phyloP scores from a whole-genome alignment of 35 echinoderm and acorn worm species.

The Chiridota heheva region DNA sequence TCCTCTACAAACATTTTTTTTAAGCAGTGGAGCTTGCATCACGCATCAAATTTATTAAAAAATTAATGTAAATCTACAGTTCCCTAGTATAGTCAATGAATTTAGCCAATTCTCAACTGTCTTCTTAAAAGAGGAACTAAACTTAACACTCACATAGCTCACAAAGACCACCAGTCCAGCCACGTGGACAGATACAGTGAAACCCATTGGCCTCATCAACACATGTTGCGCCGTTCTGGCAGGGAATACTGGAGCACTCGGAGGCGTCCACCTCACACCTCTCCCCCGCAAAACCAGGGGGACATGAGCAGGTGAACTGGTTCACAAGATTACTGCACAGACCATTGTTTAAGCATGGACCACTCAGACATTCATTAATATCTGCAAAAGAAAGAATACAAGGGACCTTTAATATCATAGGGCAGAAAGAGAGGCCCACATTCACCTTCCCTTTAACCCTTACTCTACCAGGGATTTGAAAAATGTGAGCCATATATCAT shows the following conservation, averaged over 20 bases:
- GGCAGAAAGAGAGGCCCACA: too few relatives aligned
- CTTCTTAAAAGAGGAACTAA: too few relatives aligned
- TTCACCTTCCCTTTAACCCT: too few relatives aligned
- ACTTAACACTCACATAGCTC: conserved; percentile 51
- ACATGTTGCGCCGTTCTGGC: conserved; percentile 60
- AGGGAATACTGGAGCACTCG: conserved; percentile 55
- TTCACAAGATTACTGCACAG: conserved; percentile 10
- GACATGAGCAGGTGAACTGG: conserved; percentile 19
- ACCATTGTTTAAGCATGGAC: conserved; percentile 24
- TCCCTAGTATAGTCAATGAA: too few relatives aligned
- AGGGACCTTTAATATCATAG: too few relatives aligned
- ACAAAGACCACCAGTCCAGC: conserved; percentile 56
- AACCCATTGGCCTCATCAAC: conserved; percentile 47
- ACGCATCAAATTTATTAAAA: too few relatives aligned
- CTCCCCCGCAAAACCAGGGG: conserved; percentile 15
- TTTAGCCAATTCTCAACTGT: too few relatives aligned
- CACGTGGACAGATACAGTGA: conserved; percentile 46
- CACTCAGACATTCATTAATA: conserved; percentile 41
- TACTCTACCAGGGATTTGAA: too few relatives aligned
- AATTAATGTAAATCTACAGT: too few relatives aligned
- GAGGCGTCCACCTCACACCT: conserved; percentile 39
- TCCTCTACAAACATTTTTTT: too few relatives aligned
- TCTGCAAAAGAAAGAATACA: conserved; percentile 1
- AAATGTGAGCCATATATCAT: too few relatives aligned
- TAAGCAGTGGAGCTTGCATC: too few relatives aligned